These are phyloP conservation scores for Eucera pruinosa DNA, from an alignment of 2,888 invertebrate genomes.

Conservation along the genomic window DNA sequence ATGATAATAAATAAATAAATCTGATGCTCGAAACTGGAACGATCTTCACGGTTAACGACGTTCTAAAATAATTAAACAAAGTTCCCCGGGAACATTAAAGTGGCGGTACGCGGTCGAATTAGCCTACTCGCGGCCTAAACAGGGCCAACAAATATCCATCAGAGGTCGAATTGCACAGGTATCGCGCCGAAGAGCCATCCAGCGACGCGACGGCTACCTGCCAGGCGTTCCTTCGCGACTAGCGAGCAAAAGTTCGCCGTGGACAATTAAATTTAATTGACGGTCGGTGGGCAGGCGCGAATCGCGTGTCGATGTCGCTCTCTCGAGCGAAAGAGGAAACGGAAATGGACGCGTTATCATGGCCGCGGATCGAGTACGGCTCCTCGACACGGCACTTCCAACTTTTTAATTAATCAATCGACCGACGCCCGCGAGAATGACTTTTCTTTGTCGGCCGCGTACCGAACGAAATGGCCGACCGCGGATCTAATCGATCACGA, in stretches of 20 bases:
- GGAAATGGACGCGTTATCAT: conserved; percentile 49
- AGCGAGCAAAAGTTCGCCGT: conserved; percentile 22
- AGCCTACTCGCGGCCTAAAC: not conserved
- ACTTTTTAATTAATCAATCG: conserved; percentile 70
- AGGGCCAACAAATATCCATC: conserved; percentile 21
- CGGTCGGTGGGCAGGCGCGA: conserved; percentile 24
- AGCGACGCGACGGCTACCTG: no score
- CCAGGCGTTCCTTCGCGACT: conserved; percentile 14
- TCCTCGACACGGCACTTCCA: conserved; percentile 57
- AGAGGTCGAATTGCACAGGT: conserved; percentile 18
- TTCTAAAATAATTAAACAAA: no score
- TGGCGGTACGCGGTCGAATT: not conserved
- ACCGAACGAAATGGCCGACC: conserved; percentile 52
- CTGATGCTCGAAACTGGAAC: no score
- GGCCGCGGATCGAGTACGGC: conserved; percentile 29
- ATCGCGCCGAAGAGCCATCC: conserved; percentile 9
- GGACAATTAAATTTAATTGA: conserved; percentile 46
- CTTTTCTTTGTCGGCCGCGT: conserved; percentile 42
- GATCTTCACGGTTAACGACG: no score
- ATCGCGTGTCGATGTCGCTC: conserved; percentile 54
- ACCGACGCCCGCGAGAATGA: conserved; percentile 29
- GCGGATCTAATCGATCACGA: conserved; percentile 61
- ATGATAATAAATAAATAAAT: no score
- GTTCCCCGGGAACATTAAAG: no score
- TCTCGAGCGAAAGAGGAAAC: conserved; percentile 20